These are phyloP conservation scores for Parnassius orleans DNA, from an alignment of 2,888 invertebrate genomes.

Conservation along the genomic window DNA sequence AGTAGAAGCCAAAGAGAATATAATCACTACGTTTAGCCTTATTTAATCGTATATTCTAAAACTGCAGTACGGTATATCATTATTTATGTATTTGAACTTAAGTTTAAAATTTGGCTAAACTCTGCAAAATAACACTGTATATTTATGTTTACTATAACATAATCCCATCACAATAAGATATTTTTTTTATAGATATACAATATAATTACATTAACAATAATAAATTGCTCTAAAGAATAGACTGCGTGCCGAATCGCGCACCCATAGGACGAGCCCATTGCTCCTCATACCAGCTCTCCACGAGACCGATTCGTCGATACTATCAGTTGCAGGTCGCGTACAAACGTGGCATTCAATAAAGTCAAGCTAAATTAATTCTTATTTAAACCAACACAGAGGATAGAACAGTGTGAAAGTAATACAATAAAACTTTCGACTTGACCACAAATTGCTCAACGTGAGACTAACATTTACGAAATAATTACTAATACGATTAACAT, in stretches of 20 bases:
- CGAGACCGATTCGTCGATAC: conserved; percentile 39
- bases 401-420: conserved; percentile 22
- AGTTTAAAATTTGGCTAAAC: too few relatives aligned
- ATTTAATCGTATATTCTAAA: too few relatives aligned
- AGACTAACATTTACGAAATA: conserved; percentile 35
- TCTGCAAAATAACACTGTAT: too few relatives aligned
- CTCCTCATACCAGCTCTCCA: conserved; percentile 35
- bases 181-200: too few relatives aligned
- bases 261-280: conserved; percentile 38
- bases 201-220: too few relatives aligned
- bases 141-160: too few relatives aligned
- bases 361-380: conserved; percentile 28
- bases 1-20: too few relatives aligned
- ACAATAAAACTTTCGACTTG: conserved; percentile 33
- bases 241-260: conserved; percentile 35
- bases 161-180: too few relatives aligned
- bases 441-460: conserved; percentile 30
- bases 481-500: conserved; percentile 36
- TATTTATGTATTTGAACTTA: too few relatives aligned
- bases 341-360: conserved; percentile 23
- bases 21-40: too few relatives aligned
- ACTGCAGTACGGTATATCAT: too few relatives aligned
- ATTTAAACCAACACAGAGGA: conserved; percentile 15
- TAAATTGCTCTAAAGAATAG: conserved; percentile 6
- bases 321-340: conserved; percentile 39